These are phyloP conservation scores for Helobdella robusta DNA, from an alignment of 2,888 invertebrate species.

Conservation along the genomic window DNA sequence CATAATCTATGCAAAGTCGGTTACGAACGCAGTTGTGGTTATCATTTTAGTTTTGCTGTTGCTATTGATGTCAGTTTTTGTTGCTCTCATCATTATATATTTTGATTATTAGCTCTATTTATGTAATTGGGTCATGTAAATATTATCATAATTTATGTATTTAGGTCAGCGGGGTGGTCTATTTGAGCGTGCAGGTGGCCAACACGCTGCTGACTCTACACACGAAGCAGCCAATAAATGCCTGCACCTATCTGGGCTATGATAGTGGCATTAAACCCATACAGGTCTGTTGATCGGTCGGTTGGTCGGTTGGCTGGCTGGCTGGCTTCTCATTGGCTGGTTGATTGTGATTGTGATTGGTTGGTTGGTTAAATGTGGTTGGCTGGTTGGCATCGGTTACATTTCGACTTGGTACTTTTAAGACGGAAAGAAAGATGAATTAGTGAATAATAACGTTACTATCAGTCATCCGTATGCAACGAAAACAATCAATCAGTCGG, in stretches of 20 bases:
- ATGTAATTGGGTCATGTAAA: no score
- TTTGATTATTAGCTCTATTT: constrained; percentile 11
- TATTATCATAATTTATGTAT: not conserved
- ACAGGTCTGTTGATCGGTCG: constrained; percentile 27
- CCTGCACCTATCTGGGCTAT: constrained; percentile 53
- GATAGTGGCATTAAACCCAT: constrained; percentile 52
- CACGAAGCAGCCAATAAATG: constrained; percentile 50
- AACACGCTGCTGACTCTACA: constrained; percentile 48
- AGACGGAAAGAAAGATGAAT: not conserved
- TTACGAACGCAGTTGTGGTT: no score
- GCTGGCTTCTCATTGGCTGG: no score
- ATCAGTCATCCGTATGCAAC: not conserved
- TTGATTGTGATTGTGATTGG: no score
- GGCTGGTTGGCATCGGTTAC: not conserved
- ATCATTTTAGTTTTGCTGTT: no score
- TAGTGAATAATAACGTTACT: not conserved
- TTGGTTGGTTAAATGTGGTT: not conserved
- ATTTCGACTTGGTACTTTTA: not conserved
- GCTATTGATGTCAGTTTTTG: no score
- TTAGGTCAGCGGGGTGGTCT: constrained; percentile 28
- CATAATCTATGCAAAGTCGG: no score
- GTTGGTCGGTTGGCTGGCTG: no score
- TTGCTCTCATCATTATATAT: not conserved
- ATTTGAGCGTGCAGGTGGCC: constrained; percentile 30
- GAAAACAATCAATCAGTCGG: not conserved